Conservation (phyloP, 2,888 invertebrate species). For the Plusia festucae region DNA sequence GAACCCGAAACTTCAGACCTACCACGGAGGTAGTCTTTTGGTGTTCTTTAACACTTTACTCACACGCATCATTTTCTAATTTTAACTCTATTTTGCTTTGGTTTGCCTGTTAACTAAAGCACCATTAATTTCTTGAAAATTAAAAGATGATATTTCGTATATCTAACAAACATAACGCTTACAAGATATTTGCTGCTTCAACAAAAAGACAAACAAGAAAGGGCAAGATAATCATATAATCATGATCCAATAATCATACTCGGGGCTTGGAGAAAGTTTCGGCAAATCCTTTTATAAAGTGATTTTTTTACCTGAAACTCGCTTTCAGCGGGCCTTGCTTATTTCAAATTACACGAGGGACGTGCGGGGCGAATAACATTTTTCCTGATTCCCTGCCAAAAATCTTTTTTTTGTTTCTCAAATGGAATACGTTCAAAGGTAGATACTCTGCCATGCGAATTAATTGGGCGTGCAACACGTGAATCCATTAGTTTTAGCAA, state of each 20-base stretch:
- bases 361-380: slow-evolving; percentile 53
- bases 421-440: slow-evolving; percentile 37
- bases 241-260: slow-evolving; percentile 74
- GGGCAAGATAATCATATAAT: slow-evolving; percentile 67
- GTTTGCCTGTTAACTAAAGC: too few species aligned
- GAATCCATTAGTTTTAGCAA: slow-evolving; percentile 3
- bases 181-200: slow-evolving; percentile 10
- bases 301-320: slow-evolving; percentile 67
- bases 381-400: slow-evolving; percentile 50
- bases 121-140: too few species aligned
- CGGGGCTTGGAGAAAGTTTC: slow-evolving; percentile 54
- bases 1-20: too few species aligned
- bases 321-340: slow-evolving; percentile 63
- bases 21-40: too few species aligned
- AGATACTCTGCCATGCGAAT: slow-evolving; percentile 12
- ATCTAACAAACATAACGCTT: not conserved
- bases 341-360: slow-evolving; percentile 67
- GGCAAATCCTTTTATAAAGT: slow-evolving; percentile 67
- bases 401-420: slow-evolving; percentile 44
- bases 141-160: not conserved
- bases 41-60: too few species aligned
- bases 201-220: slow-evolving; percentile 47
- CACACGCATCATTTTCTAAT: too few species aligned
- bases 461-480: slow-evolving; percentile 10
- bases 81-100: too few species aligned